Conservation (phyloP, 2,113 vertebrate genomes). For the Empidonax alnorum region DNA sequence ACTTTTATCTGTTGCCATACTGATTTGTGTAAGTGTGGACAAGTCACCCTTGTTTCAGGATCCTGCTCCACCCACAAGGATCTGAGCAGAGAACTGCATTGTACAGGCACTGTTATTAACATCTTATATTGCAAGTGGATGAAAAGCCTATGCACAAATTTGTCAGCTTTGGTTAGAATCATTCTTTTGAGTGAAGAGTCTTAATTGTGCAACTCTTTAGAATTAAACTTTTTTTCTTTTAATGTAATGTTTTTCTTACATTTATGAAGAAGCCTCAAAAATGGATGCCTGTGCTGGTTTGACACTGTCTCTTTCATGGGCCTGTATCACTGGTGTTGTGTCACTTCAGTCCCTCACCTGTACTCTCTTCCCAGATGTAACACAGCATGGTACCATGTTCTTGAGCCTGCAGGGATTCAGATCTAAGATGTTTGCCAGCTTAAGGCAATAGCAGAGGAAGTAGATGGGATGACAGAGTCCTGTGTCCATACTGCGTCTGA, state of each 20-base stretch:
- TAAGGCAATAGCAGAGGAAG: not conserved
- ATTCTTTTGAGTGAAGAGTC: not conserved
- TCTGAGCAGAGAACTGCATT: not conserved
- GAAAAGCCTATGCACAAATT: not conserved
- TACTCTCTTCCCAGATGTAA: not conserved
- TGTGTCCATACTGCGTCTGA: not conserved
- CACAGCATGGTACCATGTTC: rapidly evolving
- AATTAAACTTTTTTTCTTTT: not conserved
- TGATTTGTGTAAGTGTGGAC: not conserved
- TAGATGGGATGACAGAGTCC: not conserved
- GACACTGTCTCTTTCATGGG: rapidly evolving
- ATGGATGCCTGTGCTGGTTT: not conserved
- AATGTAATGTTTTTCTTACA: not conserved
- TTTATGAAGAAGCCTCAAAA: not conserved
- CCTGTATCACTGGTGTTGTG: not conserved
- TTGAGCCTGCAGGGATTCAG: not conserved
- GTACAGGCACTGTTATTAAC: not conserved
- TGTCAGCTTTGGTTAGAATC: not conserved
- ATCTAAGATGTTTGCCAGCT: not conserved
- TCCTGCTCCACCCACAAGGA: not conserved
- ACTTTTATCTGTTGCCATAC: not conserved
- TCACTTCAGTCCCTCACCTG: not conserved
- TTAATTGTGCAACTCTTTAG: not conserved
- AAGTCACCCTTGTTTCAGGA: not conserved
- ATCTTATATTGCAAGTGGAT: not conserved